Evolutionary conservation across 2,888 invertebrate genomes (phyloP).

Genomic region (Cephus rjabovi): DNA sequence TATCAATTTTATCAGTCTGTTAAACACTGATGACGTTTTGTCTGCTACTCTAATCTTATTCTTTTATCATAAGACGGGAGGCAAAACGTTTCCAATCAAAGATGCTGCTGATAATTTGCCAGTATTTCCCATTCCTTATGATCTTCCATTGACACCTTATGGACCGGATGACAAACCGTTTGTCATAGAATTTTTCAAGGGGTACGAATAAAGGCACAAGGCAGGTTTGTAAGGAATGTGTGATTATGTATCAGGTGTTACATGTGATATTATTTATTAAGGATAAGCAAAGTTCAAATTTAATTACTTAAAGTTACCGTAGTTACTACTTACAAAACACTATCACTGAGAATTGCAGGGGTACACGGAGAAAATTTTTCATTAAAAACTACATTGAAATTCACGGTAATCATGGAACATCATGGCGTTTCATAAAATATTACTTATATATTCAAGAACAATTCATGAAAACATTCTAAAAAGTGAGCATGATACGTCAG

Average conservation of each 20-base stretch:
- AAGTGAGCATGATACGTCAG: no score
- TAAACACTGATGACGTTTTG: background rate
- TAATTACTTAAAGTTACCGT: background rate
- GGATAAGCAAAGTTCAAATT: background rate
- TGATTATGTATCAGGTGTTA: background rate
- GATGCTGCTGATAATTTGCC: slow-evolving; percentile 46
- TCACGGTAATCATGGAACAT: no score
- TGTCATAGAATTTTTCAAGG: slow-evolving; percentile 71
- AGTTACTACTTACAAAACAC: background rate
- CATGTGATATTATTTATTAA: background rate
- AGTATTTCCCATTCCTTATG: slow-evolving; percentile 81
- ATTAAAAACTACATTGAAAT: no score
- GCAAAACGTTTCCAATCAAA: slow-evolving; percentile 72
- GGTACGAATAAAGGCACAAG: slow-evolving; percentile 4
- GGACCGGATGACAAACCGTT: slow-evolving; percentile 77
- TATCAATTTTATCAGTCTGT: slow-evolving; percentile 2
- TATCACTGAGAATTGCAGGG: background rate
- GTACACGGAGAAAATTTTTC: no score
- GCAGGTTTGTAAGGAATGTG: background rate
- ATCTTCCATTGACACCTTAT: slow-evolving; percentile 83
- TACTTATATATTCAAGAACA: no score
- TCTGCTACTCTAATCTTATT: slow-evolving; percentile 15
- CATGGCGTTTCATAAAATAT: no score
- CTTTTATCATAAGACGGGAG: slow-evolving; percentile 69
- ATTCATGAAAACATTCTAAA: no score